phyloP scores from a whole-genome alignment of 2,113 vertebrate genomes.

The Jacana jacana region DNA sequence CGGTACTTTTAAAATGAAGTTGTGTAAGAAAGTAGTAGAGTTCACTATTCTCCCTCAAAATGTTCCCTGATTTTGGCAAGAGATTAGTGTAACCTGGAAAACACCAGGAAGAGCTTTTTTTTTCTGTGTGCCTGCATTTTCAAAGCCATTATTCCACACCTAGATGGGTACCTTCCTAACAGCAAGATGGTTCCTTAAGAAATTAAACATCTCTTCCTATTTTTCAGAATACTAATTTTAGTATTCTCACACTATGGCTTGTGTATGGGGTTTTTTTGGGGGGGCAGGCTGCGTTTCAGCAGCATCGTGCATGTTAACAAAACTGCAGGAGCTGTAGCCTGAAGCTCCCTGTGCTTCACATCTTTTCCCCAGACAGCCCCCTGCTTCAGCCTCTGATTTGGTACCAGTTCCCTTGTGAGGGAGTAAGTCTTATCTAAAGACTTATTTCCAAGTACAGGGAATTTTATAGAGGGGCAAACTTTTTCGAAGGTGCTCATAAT shows the following conservation, averaged over 20 bases:
- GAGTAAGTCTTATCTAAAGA: background rate
- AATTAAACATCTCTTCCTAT: background rate
- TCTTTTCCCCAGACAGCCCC: background rate
- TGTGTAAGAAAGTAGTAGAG: background rate
- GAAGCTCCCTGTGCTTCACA: background rate
- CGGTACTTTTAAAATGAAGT: background rate
- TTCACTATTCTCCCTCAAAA: background rate
- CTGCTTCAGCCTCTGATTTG: background rate
- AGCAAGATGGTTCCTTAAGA: background rate
- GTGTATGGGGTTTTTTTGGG: fast-evolving
- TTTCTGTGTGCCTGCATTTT: background rate
- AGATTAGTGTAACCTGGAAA: background rate
- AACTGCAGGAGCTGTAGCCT: background rate
- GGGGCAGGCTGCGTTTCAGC: background rate
- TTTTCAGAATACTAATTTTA: too few relatives aligned
- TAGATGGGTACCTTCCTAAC: background rate
- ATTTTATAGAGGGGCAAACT: background rate
- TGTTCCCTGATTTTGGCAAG: background rate
- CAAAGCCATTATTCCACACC: background rate
- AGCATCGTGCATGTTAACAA: fast-evolving
- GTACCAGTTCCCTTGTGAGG: background rate
- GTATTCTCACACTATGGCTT: background rate
- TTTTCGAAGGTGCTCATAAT: background rate
- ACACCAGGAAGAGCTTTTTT: background rate
- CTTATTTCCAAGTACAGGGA: background rate